Conservation (phyloP, 2,888 invertebrate genomes). For the Drosophila paramelanica region DNA sequence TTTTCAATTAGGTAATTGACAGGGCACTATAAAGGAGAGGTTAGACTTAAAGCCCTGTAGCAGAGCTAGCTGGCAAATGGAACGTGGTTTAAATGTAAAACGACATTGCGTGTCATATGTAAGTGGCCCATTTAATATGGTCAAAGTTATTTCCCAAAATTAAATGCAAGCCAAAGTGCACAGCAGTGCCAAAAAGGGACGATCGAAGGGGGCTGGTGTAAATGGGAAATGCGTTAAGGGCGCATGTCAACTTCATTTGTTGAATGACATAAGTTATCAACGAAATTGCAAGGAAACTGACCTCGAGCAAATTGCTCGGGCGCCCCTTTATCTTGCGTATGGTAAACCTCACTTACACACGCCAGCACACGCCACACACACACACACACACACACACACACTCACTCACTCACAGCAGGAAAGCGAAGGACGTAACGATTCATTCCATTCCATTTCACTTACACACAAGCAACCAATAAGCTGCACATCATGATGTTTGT, state of each 20-base stretch:
- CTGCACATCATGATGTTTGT: conserved; percentile 56
- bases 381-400: conserved; percentile 8
- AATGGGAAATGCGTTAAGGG: conserved; percentile 29
- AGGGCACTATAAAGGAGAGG: conserved; percentile 22
- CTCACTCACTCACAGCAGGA: conserved; percentile 16
- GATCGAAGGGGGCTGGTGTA: neutral
- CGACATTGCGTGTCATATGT: conserved; percentile 57
- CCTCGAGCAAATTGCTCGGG: conserved; percentile 76
- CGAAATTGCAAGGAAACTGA: conserved; percentile 75
- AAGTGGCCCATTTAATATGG: conserved; percentile 65
- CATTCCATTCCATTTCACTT: conserved; percentile 76
- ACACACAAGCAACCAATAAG: conserved; percentile 70
- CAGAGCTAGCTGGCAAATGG: conserved; percentile 15
- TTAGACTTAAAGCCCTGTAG: conserved; percentile 32
- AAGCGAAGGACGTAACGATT: conserved; percentile 58
- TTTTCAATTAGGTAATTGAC: conserved; percentile 78
- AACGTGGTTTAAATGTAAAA: conserved; percentile 59
- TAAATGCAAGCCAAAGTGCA: conserved; percentile 59
- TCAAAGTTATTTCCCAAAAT: conserved; percentile 71
- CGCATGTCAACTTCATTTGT: conserved; percentile 79
- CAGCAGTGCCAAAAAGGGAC: neutral
- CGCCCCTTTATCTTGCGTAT: conserved; percentile 66
- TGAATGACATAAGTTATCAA: conserved; percentile 78
- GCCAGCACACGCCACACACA: conserved; percentile 26
- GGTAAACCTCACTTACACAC: conserved; percentile 58